Percentiles rank a stretch among this genome's conserved stretches.
phyloP scores from a whole-genome alignment of 2,797 vertebrate genomes.

The Moxostoma hubbsi region DNA sequence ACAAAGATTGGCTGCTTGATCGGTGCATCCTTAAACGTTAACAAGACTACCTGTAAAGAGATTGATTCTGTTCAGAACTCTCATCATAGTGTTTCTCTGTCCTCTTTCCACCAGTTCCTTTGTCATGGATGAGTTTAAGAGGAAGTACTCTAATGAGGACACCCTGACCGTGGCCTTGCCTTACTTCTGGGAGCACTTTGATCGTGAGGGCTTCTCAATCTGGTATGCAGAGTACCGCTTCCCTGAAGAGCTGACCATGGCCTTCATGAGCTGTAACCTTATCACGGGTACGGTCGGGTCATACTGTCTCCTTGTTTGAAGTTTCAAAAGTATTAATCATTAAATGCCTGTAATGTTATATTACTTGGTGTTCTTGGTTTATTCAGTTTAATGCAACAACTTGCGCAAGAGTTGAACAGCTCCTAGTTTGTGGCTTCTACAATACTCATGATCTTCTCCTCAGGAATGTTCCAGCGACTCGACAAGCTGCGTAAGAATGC shows the following conservation, averaged over 20 bases:
- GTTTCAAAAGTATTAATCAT: neutral
- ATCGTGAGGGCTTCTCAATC: conserved; percentile 89
- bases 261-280: conserved; percentile 96
- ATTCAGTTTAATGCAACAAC: too few relatives aligned
- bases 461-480: conserved; percentile 93
- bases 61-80: neutral
- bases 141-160: conserved; percentile 95
- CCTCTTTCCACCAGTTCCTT: conserved; percentile 78
- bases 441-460: neutral
- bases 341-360: neutral
- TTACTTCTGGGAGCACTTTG: conserved; percentile 92
- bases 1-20: too few relatives aligned
- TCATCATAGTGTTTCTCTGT: conserved; percentile 44
- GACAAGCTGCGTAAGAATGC: conserved; percentile 93
- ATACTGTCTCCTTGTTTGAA: neutral
- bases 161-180: conserved; percentile 86
- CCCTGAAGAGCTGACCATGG: conserved; percentile 83
- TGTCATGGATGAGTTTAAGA: conserved; percentile 92
- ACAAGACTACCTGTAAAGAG: too few relatives aligned
- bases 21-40: too few relatives aligned
- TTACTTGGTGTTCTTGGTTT: neutral
- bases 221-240: conserved; percentile 90
- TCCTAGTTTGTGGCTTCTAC: neutral
- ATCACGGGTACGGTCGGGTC: conserved; percentile 81
- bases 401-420: neutral